A percentile compares a stretch with the other conserved stretches of the same genome.
Evolutionary conservation across 2,113 vertebrate species (phyloP).

Genomic region (Fregetta grallaria): DNA sequence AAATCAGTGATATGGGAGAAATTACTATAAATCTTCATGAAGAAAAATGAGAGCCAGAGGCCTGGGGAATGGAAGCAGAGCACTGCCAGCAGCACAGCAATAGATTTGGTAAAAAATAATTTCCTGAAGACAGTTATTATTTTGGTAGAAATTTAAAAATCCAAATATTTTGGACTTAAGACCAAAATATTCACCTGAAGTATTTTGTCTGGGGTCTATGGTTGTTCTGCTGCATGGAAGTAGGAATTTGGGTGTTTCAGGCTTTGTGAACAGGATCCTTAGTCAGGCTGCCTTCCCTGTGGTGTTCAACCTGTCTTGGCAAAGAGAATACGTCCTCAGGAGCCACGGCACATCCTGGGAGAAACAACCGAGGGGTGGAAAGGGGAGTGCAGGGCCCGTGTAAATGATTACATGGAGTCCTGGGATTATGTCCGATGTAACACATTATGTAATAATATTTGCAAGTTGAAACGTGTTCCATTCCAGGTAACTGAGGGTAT

Average conservation of each 20-base stretch:
- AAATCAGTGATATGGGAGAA: constrained; percentile 42
- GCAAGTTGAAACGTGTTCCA: background rate
- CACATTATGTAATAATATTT: background rate
- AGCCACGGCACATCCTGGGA: background rate
- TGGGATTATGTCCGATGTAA: background rate
- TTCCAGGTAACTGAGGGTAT: background rate
- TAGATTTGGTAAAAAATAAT: background rate
- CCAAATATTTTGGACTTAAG: background rate
- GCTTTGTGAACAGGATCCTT: background rate
- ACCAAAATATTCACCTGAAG: background rate
- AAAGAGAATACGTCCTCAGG: background rate
- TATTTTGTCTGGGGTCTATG: background rate
- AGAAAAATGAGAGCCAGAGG: background rate
- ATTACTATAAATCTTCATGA: constrained; percentile 45
- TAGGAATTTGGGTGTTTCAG: background rate
- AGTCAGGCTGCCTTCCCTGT: background rate
- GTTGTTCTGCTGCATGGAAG: background rate
- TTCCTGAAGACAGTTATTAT: background rate
- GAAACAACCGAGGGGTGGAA: background rate
- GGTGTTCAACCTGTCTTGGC: background rate
- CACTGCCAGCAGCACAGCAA: background rate
- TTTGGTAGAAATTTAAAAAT: background rate
- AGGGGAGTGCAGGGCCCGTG: background rate
- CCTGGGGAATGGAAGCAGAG: background rate
- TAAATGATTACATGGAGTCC: too few species aligned